Percentiles rank a stretch among this genome's conserved stretches.
These are phyloP conservation scores for Drosophila nannoptera DNA, from an alignment of 1,140 invertebrate genomes.

Conservation along the genomic window DNA sequence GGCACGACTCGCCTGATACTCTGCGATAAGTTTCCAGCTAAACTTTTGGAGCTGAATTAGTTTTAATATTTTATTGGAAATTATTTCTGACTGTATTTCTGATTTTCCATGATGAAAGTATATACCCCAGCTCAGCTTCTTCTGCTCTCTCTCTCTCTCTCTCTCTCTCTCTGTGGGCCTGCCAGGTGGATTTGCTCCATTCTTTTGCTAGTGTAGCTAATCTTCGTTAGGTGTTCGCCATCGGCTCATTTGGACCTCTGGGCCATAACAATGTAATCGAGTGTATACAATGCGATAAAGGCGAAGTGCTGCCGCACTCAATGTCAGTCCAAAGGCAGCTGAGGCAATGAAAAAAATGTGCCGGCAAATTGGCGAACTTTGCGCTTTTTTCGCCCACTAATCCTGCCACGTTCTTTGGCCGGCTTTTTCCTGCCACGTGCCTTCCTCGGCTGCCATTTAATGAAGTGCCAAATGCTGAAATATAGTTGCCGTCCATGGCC, in stretches of 20 bases:
- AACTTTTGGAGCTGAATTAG: not conserved
- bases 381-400: slow-evolving; percentile 24
- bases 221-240: slow-evolving; percentile 13
- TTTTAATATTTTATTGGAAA: not conserved
- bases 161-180: too few relatives aligned
- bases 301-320: slow-evolving; percentile 52
- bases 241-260: slow-evolving; percentile 41
- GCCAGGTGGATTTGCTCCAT: slow-evolving; percentile 3
- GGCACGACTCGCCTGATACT: too few relatives aligned
- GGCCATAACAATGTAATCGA: slow-evolving; percentile 69
- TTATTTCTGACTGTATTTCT: too few relatives aligned
- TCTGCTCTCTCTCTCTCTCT: too few relatives aligned
- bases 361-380: slow-evolving; percentile 53
- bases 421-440: slow-evolving; percentile 2
- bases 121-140: too few relatives aligned
- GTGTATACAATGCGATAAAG: slow-evolving; percentile 64
- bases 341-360: slow-evolving; percentile 35
- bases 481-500: slow-evolving; percentile 40
- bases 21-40: too few relatives aligned
- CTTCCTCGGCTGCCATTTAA: slow-evolving; percentile 3
- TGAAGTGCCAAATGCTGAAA: slow-evolving; percentile 55
- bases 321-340: slow-evolving; percentile 15
- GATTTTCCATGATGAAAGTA: too few relatives aligned
- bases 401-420: slow-evolving; percentile 1
- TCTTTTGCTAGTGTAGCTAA: not conserved